phyloP scores from a whole-genome alignment of 2,113 vertebrate species.

The Orycteropus afer region DNA sequence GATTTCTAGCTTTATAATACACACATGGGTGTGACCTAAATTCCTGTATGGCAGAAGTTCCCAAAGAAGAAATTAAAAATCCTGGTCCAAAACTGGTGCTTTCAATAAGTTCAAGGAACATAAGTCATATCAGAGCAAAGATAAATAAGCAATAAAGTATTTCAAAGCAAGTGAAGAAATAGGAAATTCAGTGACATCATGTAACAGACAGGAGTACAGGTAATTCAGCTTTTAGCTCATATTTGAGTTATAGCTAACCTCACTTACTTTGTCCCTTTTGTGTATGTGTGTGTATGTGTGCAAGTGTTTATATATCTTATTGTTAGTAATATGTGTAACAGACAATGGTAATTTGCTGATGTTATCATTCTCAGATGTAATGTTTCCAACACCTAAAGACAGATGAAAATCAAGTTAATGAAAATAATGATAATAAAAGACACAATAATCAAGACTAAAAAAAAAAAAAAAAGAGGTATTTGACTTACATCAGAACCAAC shows the following conservation, averaged over 20 bases:
- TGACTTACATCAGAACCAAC: background rate
- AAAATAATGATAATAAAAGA: background rate
- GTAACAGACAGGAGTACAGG: background rate
- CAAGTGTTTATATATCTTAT: background rate
- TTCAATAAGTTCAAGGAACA: background rate
- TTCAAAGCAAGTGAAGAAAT: background rate
- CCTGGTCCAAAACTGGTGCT: background rate
- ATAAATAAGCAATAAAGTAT: background rate
- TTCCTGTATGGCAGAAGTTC: background rate
- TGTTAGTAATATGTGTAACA: background rate
- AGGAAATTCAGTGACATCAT: background rate
- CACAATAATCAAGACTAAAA: background rate
- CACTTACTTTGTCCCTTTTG: background rate
- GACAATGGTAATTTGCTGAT: background rate
- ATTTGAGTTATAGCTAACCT: background rate
- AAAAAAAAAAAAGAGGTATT: background rate
- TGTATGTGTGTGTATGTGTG: no score
- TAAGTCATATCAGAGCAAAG: background rate
- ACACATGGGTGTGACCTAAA: background rate
- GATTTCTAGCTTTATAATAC: background rate
- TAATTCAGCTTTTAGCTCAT: background rate
- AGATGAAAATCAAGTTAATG: background rate
- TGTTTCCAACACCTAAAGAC: background rate
- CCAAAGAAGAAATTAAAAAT: background rate
- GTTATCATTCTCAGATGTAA: background rate